Base-by-base conservation (phyloP, 2,888 invertebrate species). In the Arrhopalites spinosus region DNA sequence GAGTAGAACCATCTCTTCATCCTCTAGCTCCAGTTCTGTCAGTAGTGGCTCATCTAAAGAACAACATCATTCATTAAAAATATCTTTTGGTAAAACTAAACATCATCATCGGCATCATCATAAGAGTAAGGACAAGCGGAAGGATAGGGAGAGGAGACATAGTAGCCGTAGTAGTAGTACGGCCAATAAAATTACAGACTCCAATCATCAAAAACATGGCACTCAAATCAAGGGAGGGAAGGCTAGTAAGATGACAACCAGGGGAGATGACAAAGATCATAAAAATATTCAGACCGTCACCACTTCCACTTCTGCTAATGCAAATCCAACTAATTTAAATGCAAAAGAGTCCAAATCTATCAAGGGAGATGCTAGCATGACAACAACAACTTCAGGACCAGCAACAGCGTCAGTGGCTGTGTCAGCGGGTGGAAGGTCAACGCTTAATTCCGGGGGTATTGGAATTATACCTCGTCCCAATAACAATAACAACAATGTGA, bases 91-190 rank as follows among this genome's bases (percentile, higher is more conserved):
- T 50, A 72, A 64, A 25, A 45, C 29, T 20, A 47, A 67, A n/a
- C 80, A 81, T 63, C 80, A 79, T 74, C 83, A 83, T 74, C 79
- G 79, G 17, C 78, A 82, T 72, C 82, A 81, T 73, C 80, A 80
- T 53, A 78, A 80, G 73, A 76, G 73, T 17, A 63, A 30, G 45
- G 13, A 30, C n/a, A 77, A 76, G 50, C 59, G 69, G 23, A 78
- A 73, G 59, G 72, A 74, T 61, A 74, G 71, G 47, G 66, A 76
- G 36, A 61, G 36, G 2, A 11, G 67, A 20, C 66, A 68, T 56
- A 67, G 74, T 45, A 64, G 73, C 66, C 20, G 64, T 5, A 3
- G n/a, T 20, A 3, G n/a, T 30, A 36, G 20, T 36, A n/a, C n/a
- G 15, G 36, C 72, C 23, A 61, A 36, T 8, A 25, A 43, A 30